Conservation (phyloP, 2,888 invertebrate genomes). For the Heliconius hortense region DNA sequence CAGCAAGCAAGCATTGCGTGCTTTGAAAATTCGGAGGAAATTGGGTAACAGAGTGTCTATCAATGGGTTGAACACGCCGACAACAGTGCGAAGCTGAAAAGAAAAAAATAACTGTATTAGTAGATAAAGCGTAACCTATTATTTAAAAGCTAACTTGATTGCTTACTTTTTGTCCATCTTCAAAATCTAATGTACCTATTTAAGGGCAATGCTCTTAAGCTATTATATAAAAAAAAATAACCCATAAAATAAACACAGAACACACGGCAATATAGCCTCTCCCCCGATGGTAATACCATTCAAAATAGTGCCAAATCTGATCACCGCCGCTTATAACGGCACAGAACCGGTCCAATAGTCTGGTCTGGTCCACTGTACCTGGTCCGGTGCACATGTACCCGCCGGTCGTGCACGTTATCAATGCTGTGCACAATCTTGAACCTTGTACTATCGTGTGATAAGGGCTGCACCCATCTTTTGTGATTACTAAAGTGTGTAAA, state of each 20-base stretch:
- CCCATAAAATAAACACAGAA: conserved; percentile 5
- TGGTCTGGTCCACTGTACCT: conserved; percentile 37
- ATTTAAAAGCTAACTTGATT: neutral
- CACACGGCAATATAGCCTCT: conserved; percentile 28
- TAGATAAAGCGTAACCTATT: neutral
- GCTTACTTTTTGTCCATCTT: conserved; percentile 19
- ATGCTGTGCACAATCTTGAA: conserved; percentile 33
- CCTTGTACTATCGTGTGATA: conserved; percentile 27
- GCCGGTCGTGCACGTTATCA: conserved; percentile 33
- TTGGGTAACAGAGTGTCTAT: no score
- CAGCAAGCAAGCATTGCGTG: no score
- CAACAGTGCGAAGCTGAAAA: no score
- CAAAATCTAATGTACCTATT: conserved; percentile 14
- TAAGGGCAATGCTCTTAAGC: conserved; percentile 24
- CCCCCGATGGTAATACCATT: conserved; percentile 27
- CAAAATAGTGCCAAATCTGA: conserved; percentile 34
- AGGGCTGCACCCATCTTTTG: conserved; percentile 26
- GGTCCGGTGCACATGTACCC: conserved; percentile 44
- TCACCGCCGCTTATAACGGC: conserved; percentile 52
- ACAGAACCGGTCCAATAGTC: conserved; percentile 58
- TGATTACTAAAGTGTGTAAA: conserved; percentile 12
- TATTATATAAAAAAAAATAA: conserved; percentile 21
- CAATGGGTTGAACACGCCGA: no score
- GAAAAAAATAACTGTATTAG: neutral
- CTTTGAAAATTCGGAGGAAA: no score